A percentile compares a stretch with the other conserved stretches of the same genome.
phyloP scores from a whole-genome alignment of 2,797 vertebrate species.

The Oceanodroma leucorhoa region DNA sequence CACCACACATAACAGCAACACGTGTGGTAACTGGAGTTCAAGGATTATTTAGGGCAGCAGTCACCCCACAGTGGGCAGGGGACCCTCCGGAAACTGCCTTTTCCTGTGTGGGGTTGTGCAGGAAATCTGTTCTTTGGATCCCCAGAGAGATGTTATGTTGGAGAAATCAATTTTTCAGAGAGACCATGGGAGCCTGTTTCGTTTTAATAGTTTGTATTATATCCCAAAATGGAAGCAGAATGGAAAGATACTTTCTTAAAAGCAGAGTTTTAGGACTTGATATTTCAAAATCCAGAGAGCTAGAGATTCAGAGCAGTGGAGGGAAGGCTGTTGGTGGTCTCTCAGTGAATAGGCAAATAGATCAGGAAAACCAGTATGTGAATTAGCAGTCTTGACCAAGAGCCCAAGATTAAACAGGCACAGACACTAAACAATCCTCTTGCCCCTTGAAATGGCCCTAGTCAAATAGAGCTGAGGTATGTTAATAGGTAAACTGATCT shows the following conservation, averaged over 20 bases:
- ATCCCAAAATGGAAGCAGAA: background rate
- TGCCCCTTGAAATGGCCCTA: background rate
- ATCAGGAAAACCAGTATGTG: background rate
- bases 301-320: background rate
- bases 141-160: background rate
- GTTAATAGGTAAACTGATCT: conserved; percentile 21
- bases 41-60: background rate
- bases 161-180: background rate
- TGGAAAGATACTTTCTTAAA: background rate
- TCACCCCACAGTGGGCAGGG: background rate
- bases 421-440: background rate
- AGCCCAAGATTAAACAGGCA: background rate
- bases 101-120: background rate
- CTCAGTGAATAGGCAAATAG: conserved; percentile 1
- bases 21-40: background rate
- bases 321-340: conserved; percentile 36
- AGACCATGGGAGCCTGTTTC: background rate
- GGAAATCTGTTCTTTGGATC: background rate
- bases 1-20: background rate
- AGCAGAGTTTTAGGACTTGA: background rate
- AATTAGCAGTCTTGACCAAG: background rate
- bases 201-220: background rate
- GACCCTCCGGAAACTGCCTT: background rate
- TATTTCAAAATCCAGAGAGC: background rate
- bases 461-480: background rate